Base-by-base conservation (phyloP, 2,113 vertebrate species). In the Pelmatolapia mariae region DNA sequence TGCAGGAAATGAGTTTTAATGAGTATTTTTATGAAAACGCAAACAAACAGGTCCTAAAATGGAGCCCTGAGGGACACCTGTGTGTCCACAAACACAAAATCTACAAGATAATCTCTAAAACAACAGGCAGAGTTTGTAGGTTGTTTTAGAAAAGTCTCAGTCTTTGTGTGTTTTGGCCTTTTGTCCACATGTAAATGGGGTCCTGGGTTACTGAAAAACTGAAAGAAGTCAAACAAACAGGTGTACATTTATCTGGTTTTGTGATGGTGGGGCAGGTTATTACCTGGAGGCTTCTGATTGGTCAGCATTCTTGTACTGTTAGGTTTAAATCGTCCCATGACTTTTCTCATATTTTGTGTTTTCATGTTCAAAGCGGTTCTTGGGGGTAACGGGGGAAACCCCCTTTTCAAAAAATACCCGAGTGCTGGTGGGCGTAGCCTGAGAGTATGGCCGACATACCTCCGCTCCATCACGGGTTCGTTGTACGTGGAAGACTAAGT, bases 401-500 rank as follows among this genome's bases (percentile, higher is more conserved):
- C 36, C 63, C 3, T 15, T 71, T 71, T 71, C 36, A 24, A 8
- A 71, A 71, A 16, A 2, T 16, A 43, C 38, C 38, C 8, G 1
- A 24, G 66, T 26, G 13, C 38, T 22, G 13, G 38, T 6, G 12
- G 38, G 22, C 4, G 13, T 26, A 18, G 22, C 68, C 68, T 6
- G 68, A 45, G 12, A 1, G 8, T 10, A 45, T 4, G 22, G 68
- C 68, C 0, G 22, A 73, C 63, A 7, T 84, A 95, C 95, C 92
- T 94, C 79, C 2, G 71, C 68, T 1, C 85, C 86, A 2, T 96
- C 95, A 52, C 94, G 82, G 47, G 88, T 93, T 52, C 93, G 89
- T 10, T 40, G 73, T 43, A 96, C 93, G 2, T 84, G 5, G 10
- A 92, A 4, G 10, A 24, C 3, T 0, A 95, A 29, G 2, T 52